These are phyloP conservation scores for Cossypha dichroa DNA, from an alignment of 2,797 vertebrate genomes.

Conservation along the genomic window DNA sequence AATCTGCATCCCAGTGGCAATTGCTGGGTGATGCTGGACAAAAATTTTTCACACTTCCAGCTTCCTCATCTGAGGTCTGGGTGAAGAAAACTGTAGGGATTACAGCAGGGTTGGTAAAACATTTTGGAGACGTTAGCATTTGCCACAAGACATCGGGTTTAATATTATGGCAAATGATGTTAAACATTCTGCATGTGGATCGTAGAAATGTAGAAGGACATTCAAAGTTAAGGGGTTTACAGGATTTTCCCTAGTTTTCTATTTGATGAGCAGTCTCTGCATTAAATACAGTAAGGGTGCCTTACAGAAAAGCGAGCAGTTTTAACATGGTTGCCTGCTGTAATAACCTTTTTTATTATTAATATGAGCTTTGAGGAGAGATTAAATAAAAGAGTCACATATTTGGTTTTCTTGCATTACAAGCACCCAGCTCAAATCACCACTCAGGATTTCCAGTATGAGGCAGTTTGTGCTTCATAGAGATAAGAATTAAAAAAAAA, in stretches of 20 bases:
- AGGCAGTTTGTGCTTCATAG: conserved; percentile 21
- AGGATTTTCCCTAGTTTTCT: conserved; percentile 31
- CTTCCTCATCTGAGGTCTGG: background rate
- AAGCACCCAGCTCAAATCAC: conserved; percentile 47
- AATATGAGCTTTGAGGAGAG: conserved; percentile 50
- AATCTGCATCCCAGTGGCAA: background rate
- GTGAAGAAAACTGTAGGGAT: background rate
- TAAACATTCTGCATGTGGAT: background rate
- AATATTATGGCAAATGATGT: background rate
- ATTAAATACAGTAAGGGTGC: conserved; percentile 19
- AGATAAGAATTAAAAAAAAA: background rate
- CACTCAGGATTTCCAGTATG: conserved; percentile 45
- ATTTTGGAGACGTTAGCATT: background rate
- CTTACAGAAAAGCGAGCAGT: conserved; percentile 41
- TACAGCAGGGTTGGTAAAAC: background rate
- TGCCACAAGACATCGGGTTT: background rate
- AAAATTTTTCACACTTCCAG: background rate
- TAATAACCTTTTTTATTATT: conserved; percentile 64
- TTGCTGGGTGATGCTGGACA: background rate
- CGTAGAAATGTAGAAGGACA: background rate
- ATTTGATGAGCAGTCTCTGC: background rate
- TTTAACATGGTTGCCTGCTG: conserved; percentile 60
- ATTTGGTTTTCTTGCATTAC: conserved; percentile 56
- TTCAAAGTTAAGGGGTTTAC: conserved; percentile 47
- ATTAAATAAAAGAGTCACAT: conserved; percentile 47